phyloP scores from a whole-genome alignment of 2,888 invertebrate species.

The Patella caerulea region DNA sequence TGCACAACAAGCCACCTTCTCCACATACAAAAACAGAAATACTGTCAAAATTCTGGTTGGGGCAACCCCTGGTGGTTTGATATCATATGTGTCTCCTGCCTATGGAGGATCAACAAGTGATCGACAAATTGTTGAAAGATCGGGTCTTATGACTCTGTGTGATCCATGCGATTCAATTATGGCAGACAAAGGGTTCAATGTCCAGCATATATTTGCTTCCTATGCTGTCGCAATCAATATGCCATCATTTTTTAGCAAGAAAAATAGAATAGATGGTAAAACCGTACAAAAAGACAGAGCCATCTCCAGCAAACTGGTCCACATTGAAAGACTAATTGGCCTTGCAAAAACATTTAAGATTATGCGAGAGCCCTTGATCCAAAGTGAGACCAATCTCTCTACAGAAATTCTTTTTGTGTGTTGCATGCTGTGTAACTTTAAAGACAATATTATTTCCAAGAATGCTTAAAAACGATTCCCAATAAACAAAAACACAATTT shows the following conservation, averaged over 20 bases:
- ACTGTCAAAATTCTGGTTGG: conserved; percentile 31
- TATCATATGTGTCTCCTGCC: conserved; percentile 22
- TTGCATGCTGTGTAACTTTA: conserved; percentile 12
- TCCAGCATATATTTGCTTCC: conserved; percentile 29
- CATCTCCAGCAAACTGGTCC: conserved; percentile 39
- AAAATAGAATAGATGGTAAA: conserved; percentile 33
- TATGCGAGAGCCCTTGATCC: not conserved
- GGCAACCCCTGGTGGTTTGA: conserved; percentile 26
- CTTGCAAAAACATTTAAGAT: conserved; percentile 30
- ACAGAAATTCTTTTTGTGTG: conserved; percentile 4
- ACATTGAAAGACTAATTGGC: conserved; percentile 43
- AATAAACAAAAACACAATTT: too few species aligned
- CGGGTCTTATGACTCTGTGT: conserved; percentile 24
- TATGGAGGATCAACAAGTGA: conserved; percentile 41
- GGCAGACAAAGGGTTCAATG: conserved; percentile 37
- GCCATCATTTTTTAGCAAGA: conserved; percentile 42
- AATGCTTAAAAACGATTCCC: not conserved
- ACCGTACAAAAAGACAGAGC: conserved; percentile 34
- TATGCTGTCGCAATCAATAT: conserved; percentile 39
- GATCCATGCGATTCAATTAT: conserved; percentile 37
- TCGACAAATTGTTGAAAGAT: conserved; percentile 39
- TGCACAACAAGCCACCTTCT: not conserved
- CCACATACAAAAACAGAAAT: conserved; percentile 25
- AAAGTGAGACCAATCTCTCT: not conserved
- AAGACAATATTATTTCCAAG: not conserved